A percentile compares a stretch with the other conserved stretches of the same genome.
These are phyloP conservation scores for Siphlonurus alternatus DNA, from an alignment of 2,888 invertebrate species.

Conservation along the genomic window DNA sequence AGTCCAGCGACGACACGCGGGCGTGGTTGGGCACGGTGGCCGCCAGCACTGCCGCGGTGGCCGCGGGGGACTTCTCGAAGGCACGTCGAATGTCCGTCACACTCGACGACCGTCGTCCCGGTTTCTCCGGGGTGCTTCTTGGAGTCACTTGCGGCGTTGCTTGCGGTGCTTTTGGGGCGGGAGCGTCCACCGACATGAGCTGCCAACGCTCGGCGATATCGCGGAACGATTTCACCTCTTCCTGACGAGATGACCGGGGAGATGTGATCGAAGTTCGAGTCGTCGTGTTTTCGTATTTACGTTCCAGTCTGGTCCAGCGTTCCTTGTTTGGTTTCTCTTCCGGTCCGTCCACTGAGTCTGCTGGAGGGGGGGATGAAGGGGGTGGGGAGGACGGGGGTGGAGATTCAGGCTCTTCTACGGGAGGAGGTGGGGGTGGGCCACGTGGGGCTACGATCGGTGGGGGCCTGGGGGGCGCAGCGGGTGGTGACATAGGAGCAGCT, in stretches of 20 bases:
- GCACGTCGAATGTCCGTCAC: constrained; percentile 7
- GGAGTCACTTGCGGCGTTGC: background rate
- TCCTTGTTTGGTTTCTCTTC: background rate
- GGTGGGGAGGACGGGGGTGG: background rate
- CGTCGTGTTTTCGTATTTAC: background rate
- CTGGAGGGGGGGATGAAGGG: constrained; percentile 7
- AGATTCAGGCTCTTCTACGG: background rate
- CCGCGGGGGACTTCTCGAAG: constrained; percentile 1
- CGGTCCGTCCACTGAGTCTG: constrained; percentile 13
- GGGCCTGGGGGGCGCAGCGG: background rate
- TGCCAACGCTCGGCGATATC: constrained; percentile 25
- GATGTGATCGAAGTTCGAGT: background rate
- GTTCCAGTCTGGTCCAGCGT: background rate
- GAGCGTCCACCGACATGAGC: constrained; percentile 18
- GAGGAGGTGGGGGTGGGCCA: background rate
- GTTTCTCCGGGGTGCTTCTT: constrained; percentile 9
- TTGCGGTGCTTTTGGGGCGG: constrained; percentile 9
- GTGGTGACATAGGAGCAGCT: background rate
- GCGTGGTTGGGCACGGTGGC: constrained; percentile 22
- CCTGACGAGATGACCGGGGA: constrained; percentile 7
- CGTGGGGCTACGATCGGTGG: background rate
- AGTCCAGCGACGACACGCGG: constrained; percentile 35
- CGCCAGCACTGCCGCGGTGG: constrained; percentile 5
- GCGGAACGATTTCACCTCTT: constrained; percentile 19
- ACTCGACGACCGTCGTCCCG: constrained; percentile 6